A percentile compares a stretch with the other conserved stretches of the same genome.
phyloP scores from a whole-genome alignment of 2,888 invertebrate species.

The Kuschelorhynchus macadamiae region DNA sequence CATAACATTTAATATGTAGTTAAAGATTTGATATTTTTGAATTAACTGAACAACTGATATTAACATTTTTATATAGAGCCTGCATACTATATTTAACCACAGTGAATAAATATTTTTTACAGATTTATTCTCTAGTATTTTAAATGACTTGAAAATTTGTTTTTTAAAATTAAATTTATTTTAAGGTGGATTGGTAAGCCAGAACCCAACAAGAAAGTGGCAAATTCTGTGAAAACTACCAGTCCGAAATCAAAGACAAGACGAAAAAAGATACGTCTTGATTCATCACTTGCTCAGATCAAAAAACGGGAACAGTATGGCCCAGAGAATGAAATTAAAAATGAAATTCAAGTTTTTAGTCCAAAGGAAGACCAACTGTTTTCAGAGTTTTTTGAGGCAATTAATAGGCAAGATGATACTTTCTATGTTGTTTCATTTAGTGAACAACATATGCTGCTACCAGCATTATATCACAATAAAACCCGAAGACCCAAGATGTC shows the following conservation, averaged over 20 bases:
- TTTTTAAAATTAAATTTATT: too few species aligned
- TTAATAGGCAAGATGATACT: constrained; percentile 89
- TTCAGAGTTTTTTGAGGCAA: constrained; percentile 76
- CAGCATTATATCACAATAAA: constrained; percentile 88
- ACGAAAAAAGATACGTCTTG: constrained; percentile 38
- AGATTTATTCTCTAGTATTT: too few species aligned
- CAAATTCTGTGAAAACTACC: constrained; percentile 27
- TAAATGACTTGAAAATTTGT: too few species aligned
- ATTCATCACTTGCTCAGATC: constrained; percentile 31
- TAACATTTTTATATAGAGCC: too few species aligned
- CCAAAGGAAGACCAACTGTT: constrained; percentile 68
- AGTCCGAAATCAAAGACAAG: constrained; percentile 29
- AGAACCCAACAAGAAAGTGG: constrained; percentile 39
- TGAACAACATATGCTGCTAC: constrained; percentile 87
- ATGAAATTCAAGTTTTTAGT: constrained; percentile 68
- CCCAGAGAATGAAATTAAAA: constrained; percentile 54
- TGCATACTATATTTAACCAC: too few species aligned
- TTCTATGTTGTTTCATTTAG: constrained; percentile 95
- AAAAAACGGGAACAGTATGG: constrained; percentile 20
- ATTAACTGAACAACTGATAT: too few species aligned
- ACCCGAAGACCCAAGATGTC: constrained; percentile 93
- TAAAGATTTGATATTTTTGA: too few species aligned
- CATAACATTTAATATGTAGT: too few species aligned
- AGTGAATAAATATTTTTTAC: too few species aligned
- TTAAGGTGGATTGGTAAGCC: constrained; percentile 66